Evolutionary conservation across 1,140 invertebrate species (phyloP), one percentile per base, ranked within the genome.

Genomic region (Acromyrmex heyeri): DNA sequence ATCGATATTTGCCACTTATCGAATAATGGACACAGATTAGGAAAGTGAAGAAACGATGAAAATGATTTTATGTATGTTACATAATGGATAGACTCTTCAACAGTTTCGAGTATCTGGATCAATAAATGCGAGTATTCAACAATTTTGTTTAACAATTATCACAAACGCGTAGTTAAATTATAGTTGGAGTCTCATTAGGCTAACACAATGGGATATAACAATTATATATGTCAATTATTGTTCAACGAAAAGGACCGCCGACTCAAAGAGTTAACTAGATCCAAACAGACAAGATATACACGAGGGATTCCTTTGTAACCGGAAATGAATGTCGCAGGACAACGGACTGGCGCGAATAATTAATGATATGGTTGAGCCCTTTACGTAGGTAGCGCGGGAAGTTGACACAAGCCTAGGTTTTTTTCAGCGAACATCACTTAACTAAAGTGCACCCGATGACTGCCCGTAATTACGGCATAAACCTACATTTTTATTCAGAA

Each of bases 341-440:
- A 82, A 73, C 21, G 24, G 53, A 50, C 55, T 12, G 38, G 24
- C 38, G 69, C 69, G 79, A 83, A 83, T 83, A 83, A 83, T 83
- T 83, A 83, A 83, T 69, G 24, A 82, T 57, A 30, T 8, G n/a
- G 24, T n/a, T 14, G 53, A 24, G 24, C 53, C 18, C 67, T 72
- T 59, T 83, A 21, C 64, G 21, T 16, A 16, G 38, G 1, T 44
- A 44, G 38, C 38, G 38, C 38, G 8, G 24, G 18, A 69, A 57
- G 64, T 70, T 81, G 65, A 70, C 34, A 50, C 48, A 50, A 50
- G 48, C 48, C 12, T 50, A 5, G 24, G 21, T 44, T 48, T 59
- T 27, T 82, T 82, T 50, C 21, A 21, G 34, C 34, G 57, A 62
- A 12, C 5, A 34, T 73, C 14, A 48, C 38, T 34, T 50, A 83